These are phyloP conservation scores for Brachyhypopomus occidentalis DNA, from an alignment of 2,113 vertebrate genomes.

Conservation along the genomic window DNA sequence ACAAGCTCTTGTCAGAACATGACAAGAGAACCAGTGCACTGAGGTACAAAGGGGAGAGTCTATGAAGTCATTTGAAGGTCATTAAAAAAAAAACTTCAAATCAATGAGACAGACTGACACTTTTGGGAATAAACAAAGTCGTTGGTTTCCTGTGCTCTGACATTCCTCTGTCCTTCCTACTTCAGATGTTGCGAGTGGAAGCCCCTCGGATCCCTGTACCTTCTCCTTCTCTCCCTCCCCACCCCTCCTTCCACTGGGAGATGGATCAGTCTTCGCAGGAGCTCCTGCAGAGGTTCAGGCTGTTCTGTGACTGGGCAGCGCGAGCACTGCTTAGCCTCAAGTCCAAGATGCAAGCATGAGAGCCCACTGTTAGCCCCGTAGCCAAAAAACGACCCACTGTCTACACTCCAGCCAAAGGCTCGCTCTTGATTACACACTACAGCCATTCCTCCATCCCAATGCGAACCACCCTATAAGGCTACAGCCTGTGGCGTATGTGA, in stretches of 20 bases:
- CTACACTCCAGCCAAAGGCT: slow-evolving; percentile 27
- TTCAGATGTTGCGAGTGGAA: slow-evolving; percentile 72
- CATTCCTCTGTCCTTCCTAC: neutral
- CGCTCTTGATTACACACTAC: slow-evolving; percentile 25
- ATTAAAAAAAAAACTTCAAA: too few relatives aligned
- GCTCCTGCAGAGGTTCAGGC: slow-evolving; percentile 77
- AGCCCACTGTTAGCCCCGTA: slow-evolving; percentile 10
- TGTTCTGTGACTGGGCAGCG: slow-evolving; percentile 78
- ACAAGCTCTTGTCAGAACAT: too few relatives aligned
- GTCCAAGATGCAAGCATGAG: slow-evolving; percentile 65
- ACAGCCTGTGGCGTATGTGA: slow-evolving; percentile 3
- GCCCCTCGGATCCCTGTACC: slow-evolving; percentile 60
- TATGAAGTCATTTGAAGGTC: too few relatives aligned
- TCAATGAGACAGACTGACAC: too few relatives aligned
- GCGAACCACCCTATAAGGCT: neutral
- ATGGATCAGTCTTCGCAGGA: slow-evolving; percentile 75
- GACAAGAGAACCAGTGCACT: too few relatives aligned
- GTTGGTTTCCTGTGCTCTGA: neutral
- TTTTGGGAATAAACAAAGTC: too few relatives aligned
- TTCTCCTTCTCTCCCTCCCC: slow-evolving; percentile 66
- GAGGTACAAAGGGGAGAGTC: too few relatives aligned
- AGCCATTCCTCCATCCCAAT: slow-evolving; percentile 2
- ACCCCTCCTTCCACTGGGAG: slow-evolving; percentile 64
- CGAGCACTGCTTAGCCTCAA: slow-evolving; percentile 76
- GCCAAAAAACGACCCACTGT: neutral